Conservation (phyloP, 1,140 invertebrate species). For the Drosophila saltans region DNA sequence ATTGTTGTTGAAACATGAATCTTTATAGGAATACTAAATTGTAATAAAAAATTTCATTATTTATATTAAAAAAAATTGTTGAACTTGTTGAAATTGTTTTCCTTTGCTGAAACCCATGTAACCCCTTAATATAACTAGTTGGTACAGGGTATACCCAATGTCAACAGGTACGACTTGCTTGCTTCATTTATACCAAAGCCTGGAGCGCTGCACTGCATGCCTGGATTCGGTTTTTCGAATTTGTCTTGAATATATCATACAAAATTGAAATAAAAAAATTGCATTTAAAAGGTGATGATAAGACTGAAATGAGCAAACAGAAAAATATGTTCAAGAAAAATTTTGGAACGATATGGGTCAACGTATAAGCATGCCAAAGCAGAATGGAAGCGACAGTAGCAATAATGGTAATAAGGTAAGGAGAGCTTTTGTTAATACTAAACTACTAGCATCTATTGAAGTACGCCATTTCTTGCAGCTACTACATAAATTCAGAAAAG, state of each 20-base stretch:
- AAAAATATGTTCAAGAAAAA: too few relatives aligned
- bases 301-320: too few relatives aligned
- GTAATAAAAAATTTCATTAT: neutral
- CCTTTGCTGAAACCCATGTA: too few relatives aligned
- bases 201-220: neutral
- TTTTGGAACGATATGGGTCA: too few relatives aligned
- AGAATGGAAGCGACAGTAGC: neutral
- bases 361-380: too few relatives aligned
- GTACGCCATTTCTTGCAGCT: neutral
- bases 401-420: slow-evolving; percentile 2
- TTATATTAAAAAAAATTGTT: neutral
- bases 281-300: too few relatives aligned
- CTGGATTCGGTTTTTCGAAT: neutral
- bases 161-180: too few relatives aligned
- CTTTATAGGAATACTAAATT: too few relatives aligned
- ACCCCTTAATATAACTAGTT: too few relatives aligned
- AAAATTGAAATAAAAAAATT: neutral
- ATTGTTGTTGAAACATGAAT: too few relatives aligned
- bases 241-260: neutral
- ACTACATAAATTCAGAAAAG: neutral
- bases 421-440: slow-evolving; percentile 6
- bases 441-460: neutral
- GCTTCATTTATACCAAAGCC: neutral
- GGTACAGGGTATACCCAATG: too few relatives aligned
- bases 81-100: too few relatives aligned